Evolutionary conservation across 2,113 vertebrate species (phyloP).

Genomic region (Colinus virginianus): DNA sequence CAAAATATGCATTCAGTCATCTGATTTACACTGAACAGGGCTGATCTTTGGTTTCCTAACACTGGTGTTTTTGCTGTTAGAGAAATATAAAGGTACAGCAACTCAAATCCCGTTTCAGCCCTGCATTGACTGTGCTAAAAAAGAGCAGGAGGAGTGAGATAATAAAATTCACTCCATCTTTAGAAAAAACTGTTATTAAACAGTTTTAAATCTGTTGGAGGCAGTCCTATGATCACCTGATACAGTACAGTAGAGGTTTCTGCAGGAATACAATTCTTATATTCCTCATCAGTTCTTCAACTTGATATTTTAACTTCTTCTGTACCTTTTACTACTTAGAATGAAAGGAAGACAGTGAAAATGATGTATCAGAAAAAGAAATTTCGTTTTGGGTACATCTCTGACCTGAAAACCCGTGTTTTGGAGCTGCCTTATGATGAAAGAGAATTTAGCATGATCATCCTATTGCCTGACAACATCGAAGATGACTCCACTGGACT

Average conservation of each 20-base stretch:
- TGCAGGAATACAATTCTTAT: not conserved
- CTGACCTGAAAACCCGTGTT: conserved; percentile 78
- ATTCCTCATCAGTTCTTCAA: not conserved
- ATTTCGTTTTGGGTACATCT: conserved; percentile 81
- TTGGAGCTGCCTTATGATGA: conserved; percentile 87
- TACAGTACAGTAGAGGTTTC: not conserved
- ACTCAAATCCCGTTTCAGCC: not conserved
- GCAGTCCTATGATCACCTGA: not conserved
- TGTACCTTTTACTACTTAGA: conserved; percentile 72
- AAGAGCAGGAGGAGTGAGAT: not conserved
- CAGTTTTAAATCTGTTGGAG: not conserved
- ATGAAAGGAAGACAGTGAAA: conserved; percentile 83
- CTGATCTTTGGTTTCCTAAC: not conserved
- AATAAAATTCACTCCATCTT: not conserved
- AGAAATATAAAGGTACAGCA: not conserved
- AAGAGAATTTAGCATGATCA: conserved; percentile 89
- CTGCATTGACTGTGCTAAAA: not conserved
- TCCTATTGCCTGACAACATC: conserved; percentile 86
- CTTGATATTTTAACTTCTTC: not conserved
- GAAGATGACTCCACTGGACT: conserved; percentile 81
- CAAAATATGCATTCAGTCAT: not conserved
- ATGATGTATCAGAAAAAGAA: conserved; percentile 91
- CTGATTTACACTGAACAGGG: not conserved
- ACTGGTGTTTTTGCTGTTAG: not conserved
- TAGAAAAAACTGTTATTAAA: not conserved